These are phyloP conservation scores for Hylaea fasciaria DNA, from an alignment of 2,888 invertebrate species.

Conservation along the genomic window DNA sequence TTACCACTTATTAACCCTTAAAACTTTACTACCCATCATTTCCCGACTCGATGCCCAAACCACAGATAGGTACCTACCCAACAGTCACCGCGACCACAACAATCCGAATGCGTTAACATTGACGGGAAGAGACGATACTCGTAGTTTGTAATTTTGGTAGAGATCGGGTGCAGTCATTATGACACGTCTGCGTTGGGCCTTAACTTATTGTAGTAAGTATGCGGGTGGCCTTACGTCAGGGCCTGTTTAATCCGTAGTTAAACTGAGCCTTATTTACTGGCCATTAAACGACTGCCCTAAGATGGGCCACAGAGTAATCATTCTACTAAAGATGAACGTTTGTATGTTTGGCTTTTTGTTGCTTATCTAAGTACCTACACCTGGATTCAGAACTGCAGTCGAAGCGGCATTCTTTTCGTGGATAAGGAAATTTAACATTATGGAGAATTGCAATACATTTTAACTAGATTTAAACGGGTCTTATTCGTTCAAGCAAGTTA, in stretches of 20 bases:
- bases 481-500: too few relatives aligned
- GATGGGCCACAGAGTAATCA: too few relatives aligned
- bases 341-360: too few relatives aligned
- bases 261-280: too few relatives aligned
- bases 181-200: slow-evolving; percentile 82
- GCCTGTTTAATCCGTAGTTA: not conserved
- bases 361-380: too few relatives aligned
- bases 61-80: slow-evolving; percentile 17
- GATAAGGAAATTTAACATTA: too few relatives aligned
- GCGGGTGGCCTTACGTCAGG: slow-evolving; percentile 69
- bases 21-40: slow-evolving; percentile 15
- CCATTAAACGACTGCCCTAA: too few relatives aligned
- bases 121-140: slow-evolving; percentile 52
- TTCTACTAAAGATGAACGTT: too few relatives aligned
- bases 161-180: slow-evolving; percentile 78
- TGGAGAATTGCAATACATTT: too few relatives aligned
- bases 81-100: slow-evolving; percentile 9
- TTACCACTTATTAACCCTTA: slow-evolving; percentile 21
- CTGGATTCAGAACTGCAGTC: too few relatives aligned
- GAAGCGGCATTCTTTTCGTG: too few relatives aligned
- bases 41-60: slow-evolving; percentile 4
- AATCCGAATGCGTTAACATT: slow-evolving; percentile 46
- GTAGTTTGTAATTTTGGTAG: slow-evolving; percentile 53
- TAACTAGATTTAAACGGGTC: too few relatives aligned
- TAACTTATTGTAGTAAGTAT: slow-evolving; percentile 76